Base-by-base conservation (phyloP, 2,797 vertebrate genomes). In the Pangasius krempfi region DNA sequence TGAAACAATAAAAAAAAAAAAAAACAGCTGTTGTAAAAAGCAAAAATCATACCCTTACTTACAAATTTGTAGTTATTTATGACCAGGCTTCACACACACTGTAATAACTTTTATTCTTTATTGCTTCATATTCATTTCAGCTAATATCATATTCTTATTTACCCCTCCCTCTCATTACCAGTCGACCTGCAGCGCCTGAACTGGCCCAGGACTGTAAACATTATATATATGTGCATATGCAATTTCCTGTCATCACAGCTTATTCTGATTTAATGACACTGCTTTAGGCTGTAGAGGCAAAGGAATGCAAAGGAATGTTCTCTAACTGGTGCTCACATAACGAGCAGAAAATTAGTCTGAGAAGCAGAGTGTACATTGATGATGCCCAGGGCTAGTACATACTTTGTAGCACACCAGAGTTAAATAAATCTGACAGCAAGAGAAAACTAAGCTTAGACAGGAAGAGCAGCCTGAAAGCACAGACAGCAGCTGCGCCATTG, bases 341-440 rank as follows among this genome's bases (percentile, higher is more conserved):
- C 88, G 25, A 91, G 76, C 66, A 87, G 76, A 89, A 88, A 88
- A 90, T 85, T 83, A 70, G 82, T 88, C 47, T 22, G 78, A 0
- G 13, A 40, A 68, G 86, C n/a, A 54, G 85, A 83, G 83, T 73
- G 73, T 37, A 54, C 78, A 16, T 47, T 84, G 82, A 91, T 88
- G 76, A 88, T 47, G 89, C 88, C 90, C 87, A 52, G 20, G 89
- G 91, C 80, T 33, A 78, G 12, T 5, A 85, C 87, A 89, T 90
- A 88, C 79, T 90, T 83, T 58, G 56, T 58, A 83, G 76, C 40
- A 85, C 40, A 58, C 79, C 73, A 88, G 64, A 73, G 84, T 64
- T 70, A 50, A 75, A 89, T 88, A 88, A 91, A 88, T 90, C 76
- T 56, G 4, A 85, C 27, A 66, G 47, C 52, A 83, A 86, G 62